Base-by-base conservation (phyloP, 2,888 invertebrate species). In the Saturnia pavonia region DNA sequence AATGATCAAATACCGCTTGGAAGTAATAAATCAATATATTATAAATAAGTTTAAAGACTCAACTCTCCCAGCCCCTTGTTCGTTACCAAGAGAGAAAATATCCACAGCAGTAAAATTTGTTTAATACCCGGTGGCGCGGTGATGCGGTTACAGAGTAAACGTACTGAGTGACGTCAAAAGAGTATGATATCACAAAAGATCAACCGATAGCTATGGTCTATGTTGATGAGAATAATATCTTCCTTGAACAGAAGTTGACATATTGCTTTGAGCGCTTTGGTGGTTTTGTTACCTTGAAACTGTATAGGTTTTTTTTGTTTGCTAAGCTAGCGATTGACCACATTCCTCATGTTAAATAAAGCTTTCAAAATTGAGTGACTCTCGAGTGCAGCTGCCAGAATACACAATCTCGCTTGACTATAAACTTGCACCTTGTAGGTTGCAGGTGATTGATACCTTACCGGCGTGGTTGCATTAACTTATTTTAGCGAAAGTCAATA, bases 61-160 rank as follows among this genome's bases (percentile, higher is more conserved):
- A 4, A 27, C 6, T 60, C 14, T 27, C 6, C 27, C 12, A 60
- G 57, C 9, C 25, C 6, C 22, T 8, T 8, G 54, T 54, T 8
- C 4, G 57, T 60, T 60, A 27, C 57, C 14, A 27, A 11, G 57
- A 27, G 57, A 60, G 57, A 60, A 60, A 27, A 60, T 60, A 60
- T 60, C 27, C 25, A 27, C 25, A 60, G 57, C 57, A 60, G 25
- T 60, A 60, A 60, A 60, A 60, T 60, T 27, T 27, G 57, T 60
- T 60, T 60, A 60, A 60, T 14, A 60, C 57, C 3, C 25, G 54
- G 11, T n/a, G 9, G n/a, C 54, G 22, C 22, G 22, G 54, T 22
- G 22, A 7, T 27, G 57, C 27, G 57, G 57, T 27, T 60, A 60
- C 27, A 25, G 27, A 11, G 57, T 60, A 27, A 60, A 60, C 57